Evolutionary conservation across 2,113 vertebrate species (phyloP).

Genomic region (Orientallactaga bullata): DNA sequence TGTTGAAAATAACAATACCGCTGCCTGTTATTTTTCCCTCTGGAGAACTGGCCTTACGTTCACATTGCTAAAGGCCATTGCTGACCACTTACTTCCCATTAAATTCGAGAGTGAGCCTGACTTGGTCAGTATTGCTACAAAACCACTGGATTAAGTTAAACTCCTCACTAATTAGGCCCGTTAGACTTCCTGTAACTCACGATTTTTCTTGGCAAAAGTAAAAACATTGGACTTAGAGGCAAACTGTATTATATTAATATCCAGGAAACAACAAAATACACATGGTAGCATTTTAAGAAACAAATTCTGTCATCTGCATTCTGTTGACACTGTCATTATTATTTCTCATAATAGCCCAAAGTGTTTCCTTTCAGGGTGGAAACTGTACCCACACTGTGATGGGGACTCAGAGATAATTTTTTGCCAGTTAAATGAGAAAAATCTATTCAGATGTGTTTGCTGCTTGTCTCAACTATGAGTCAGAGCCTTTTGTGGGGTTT

Average conservation of each 20-base stretch:
- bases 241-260: constrained; percentile 71
- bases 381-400: background rate
- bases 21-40: constrained; percentile 78
- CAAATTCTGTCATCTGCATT: constrained; percentile 13
- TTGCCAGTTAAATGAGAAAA: constrained; percentile 59
- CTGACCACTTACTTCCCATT: constrained; percentile 73
- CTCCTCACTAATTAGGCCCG: constrained; percentile 75
- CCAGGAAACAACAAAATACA: constrained; percentile 61
- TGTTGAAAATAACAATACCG: constrained; percentile 73
- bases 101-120: constrained; percentile 29
- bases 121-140: constrained; percentile 61
- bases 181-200: constrained; percentile 76
- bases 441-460: constrained; percentile 50
- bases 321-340: constrained; percentile 53
- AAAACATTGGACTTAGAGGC: constrained; percentile 67
- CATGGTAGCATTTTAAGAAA: constrained; percentile 61
- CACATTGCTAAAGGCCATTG: constrained; percentile 62
- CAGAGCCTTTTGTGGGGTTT: constrained; percentile 61
- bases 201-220: constrained; percentile 62
- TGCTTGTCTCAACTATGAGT: constrained; percentile 27
- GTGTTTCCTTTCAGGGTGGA: constrained; percentile 52
- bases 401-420: constrained; percentile 44
- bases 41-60: constrained; percentile 78
- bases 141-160: constrained; percentile 75
- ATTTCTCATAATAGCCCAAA: constrained; percentile 43